Evolutionary conservation across 2,888 invertebrate genomes (phyloP).

Genomic region (Argyra leucocephala): DNA sequence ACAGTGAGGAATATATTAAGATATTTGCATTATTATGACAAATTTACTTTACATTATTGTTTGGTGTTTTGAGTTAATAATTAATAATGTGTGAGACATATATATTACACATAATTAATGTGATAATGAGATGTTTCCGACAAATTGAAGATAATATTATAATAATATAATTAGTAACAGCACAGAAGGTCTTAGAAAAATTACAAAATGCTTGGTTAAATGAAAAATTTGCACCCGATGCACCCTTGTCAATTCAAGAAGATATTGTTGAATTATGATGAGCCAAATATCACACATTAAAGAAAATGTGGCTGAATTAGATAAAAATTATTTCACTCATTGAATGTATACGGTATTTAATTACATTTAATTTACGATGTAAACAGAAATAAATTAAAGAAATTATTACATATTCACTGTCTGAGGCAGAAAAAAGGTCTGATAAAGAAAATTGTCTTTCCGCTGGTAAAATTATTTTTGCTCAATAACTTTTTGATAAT

Average conservation of each 20-base stretch:
- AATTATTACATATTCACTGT: conserved; percentile 61
- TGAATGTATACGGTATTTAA: conserved; percentile 73
- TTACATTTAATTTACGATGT: conserved; percentile 74
- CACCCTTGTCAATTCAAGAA: conserved; percentile 69
- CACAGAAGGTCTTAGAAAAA: conserved; percentile 57
- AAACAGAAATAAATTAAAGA: conserved; percentile 79
- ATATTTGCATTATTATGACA: no score
- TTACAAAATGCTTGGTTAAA: conserved; percentile 80
- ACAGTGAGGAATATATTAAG: no score
- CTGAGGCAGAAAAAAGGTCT: conserved; percentile 56
- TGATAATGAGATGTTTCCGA: no score
- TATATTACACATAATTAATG: no score
- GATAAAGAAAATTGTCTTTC: conserved; percentile 58
- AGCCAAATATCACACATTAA: conserved; percentile 85
- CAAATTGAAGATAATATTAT: no score
- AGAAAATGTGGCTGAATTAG: conserved; percentile 62
- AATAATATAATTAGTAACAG: conserved; percentile 64
- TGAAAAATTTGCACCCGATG: conserved; percentile 83
- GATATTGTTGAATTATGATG: conserved; percentile 81
- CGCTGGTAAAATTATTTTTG: conserved; percentile 65
- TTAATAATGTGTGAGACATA: no score
- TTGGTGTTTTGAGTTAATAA: no score
- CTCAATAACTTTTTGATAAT: conserved; percentile 52
- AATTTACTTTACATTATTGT: no score
- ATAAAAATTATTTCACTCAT: conserved; percentile 73